These are phyloP conservation scores for Dufourea novaeangliae DNA, from an alignment of 1,140 invertebrate genomes.

Conservation along the genomic window DNA sequence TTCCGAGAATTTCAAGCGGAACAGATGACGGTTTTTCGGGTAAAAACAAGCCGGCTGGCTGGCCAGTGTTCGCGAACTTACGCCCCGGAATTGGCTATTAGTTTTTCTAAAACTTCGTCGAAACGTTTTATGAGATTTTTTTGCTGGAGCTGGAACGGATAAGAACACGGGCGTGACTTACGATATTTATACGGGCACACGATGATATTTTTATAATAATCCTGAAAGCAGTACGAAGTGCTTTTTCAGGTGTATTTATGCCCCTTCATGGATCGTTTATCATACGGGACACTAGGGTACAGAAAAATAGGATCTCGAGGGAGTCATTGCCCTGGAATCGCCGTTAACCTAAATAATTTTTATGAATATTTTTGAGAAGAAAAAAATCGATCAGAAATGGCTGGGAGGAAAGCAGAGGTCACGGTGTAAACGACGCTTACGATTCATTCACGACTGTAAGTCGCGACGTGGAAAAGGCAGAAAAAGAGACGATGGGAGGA, in stretches of 20 bases:
- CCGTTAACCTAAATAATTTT: conserved; percentile 10
- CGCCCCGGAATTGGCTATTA: not conserved
- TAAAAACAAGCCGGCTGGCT: not conserved
- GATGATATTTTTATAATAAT: conserved; percentile 42
- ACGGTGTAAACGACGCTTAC: too few relatives aligned
- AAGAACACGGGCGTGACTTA: not conserved
- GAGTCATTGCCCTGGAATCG: conserved; percentile 14
- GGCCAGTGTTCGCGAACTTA: not conserved
- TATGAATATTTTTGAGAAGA: conserved; percentile 21
- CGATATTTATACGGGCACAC: conserved; percentile 18
- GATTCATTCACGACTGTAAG: conserved; percentile 9
- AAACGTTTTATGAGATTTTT: conserved; percentile 5
- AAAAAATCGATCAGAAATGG: conserved; percentile 4
- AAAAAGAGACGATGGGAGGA: not conserved
- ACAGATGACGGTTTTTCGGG: not conserved
- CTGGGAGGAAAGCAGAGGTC: not conserved
- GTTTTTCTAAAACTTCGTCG: not conserved
- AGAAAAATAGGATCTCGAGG: conserved; percentile 27
- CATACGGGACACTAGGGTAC: conserved; percentile 11
- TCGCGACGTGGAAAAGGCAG: too few relatives aligned
- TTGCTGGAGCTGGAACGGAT: not conserved
- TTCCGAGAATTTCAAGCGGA: conserved; percentile 3
- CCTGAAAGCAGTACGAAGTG: conserved; percentile 27
- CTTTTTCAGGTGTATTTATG: conserved; percentile 38
- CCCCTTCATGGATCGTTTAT: conserved; percentile 40